Percentiles rank a stretch among this genome's conserved stretches.
Conservation (phyloP, 2,888 invertebrate species). For the Synanthedon myopaeformis region DNA sequence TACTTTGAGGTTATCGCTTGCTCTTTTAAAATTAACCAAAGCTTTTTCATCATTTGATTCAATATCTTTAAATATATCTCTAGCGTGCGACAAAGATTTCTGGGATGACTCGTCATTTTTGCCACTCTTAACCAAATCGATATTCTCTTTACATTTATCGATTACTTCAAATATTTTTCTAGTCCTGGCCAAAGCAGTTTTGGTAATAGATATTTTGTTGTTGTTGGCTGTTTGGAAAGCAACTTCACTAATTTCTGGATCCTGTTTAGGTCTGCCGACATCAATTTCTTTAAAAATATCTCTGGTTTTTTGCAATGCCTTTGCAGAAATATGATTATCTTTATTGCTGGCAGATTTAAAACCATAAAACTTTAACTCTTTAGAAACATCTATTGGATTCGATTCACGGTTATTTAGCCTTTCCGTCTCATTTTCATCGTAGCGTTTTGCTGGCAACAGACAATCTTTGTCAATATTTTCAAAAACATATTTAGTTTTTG, state of each 20-base stretch:
- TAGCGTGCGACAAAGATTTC: too few species aligned
- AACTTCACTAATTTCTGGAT: not conserved
- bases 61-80: too few species aligned
- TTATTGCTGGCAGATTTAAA: not conserved
- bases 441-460: not conserved
- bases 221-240: constrained; percentile 23
- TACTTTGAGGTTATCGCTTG: too few species aligned
- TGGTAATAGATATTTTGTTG: constrained; percentile 13
- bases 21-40: too few species aligned
- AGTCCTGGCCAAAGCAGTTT: constrained; percentile 14
- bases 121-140: not conserved
- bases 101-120: too few species aligned
- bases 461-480: constrained; percentile 17
- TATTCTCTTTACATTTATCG: not conserved
- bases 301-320: not conserved
- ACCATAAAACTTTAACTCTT: not conserved
- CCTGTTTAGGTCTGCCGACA: not conserved
- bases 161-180: constrained; percentile 15
- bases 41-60: too few species aligned
- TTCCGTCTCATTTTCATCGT: not conserved
- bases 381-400: too few species aligned
- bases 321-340: not conserved
- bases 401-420: too few species aligned
- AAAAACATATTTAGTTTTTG: constrained; percentile 30
- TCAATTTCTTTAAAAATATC: not conserved